Base-by-base conservation (phyloP, 2,888 invertebrate species). In the Rugalucina vietnamica region DNA sequence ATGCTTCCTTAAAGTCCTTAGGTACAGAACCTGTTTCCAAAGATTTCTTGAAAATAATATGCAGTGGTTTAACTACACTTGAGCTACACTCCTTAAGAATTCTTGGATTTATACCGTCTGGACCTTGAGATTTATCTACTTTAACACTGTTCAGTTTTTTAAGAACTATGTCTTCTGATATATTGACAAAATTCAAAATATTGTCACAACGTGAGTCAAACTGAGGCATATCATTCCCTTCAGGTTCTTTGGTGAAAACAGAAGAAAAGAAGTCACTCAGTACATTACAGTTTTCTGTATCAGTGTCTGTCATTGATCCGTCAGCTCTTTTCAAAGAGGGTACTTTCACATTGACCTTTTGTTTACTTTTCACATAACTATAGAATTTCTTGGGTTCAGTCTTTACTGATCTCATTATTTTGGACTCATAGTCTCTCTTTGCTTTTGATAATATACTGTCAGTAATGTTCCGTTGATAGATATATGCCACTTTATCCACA, bases 31-130 rank as follows among this genome's bases (percentile, higher is more conserved):
- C 60, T 5, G 60, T 29, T 29, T 60, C 60, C 3, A 60, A 4
- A 29, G 60, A 73, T 73, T 24, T 24, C 34, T 73, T 75, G 24
- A 75, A 54, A n/a, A 75, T 80, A 0, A 69, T 50, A 21, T 29
- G n/a, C 1, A 80, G 21, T 34, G 60, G 60, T 29, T 60, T 60
- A 18, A 18, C 60, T 10, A 60, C 29, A 27, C 27, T 60, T 18
- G 10, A 10, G 27, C 60, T 60, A 27, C 60, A 60, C 18, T 60
- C 60, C 21, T 60, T 60, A 27, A 60, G 29, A 60, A 60, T 60
- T 60, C 60, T 60, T 18, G 60, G 60, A 29, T 60, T 60, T 3
- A 60, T 60, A 29, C 60, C 60, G 29, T 60, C 29, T 27, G 60
- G 60, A 29, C 60, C 60, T 60, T 60, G 60, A 29, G 60, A 60